These are phyloP conservation scores for Bombycilla garrulus DNA, from an alignment of 2,113 vertebrate genomes.

Conservation along the genomic window DNA sequence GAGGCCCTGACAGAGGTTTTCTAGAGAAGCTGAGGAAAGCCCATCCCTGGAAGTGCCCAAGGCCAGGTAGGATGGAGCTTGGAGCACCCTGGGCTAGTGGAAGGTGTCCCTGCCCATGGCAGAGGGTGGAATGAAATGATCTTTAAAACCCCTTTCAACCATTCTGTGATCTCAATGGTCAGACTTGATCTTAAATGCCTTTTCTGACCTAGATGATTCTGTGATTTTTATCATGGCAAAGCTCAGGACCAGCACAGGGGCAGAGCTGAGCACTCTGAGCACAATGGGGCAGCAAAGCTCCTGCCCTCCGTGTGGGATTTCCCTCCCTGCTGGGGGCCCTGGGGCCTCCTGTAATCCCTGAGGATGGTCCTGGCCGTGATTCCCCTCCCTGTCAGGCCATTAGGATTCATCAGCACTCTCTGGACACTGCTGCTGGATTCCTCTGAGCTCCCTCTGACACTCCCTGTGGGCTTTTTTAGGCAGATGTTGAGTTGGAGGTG, in stretches of 20 bases:
- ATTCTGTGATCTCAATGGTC: neutral
- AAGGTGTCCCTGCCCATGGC: neutral
- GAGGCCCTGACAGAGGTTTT: neutral
- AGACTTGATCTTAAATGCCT: neutral
- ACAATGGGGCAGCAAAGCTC: fast-evolving
- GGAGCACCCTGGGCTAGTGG: fast-evolving
- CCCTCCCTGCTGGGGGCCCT: fast-evolving
- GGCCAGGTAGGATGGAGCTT: fast-evolving
- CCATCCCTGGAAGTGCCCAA: neutral
- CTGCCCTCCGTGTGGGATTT: neutral
- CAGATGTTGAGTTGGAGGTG: neutral
- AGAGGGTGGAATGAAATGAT: fast-evolving
- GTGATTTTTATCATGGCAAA: neutral
- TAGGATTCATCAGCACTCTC: neutral
- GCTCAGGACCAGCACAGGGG: neutral
- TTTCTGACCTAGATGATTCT: neutral
- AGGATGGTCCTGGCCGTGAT: neutral
- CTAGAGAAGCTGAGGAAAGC: neutral
- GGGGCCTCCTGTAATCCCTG: neutral
- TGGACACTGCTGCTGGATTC: neutral
- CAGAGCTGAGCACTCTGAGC: neutral
- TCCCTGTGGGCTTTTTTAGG: neutral
- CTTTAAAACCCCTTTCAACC: neutral
- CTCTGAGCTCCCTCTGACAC: neutral
- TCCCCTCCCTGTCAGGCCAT: neutral